Conservation (phyloP, 2,797 vertebrate species). For the Amblyopsis hoosieri region DNA sequence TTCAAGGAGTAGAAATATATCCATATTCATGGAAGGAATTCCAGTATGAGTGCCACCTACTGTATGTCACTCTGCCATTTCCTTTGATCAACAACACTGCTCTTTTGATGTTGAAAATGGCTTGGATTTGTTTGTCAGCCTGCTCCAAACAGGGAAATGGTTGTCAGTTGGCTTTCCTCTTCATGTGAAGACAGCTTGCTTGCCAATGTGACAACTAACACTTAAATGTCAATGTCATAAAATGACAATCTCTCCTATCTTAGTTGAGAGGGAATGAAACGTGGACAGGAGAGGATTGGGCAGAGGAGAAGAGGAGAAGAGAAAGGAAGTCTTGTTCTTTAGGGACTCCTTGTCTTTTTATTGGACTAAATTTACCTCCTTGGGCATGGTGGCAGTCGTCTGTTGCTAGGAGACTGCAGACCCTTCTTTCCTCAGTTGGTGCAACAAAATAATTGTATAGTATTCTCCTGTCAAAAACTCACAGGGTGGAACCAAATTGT, state of each 20-base stretch:
- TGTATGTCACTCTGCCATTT: background rate
- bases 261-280: background rate
- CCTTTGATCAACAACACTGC: background rate
- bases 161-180: conserved; percentile 10
- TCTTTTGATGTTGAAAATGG: conserved; percentile 25
- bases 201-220: conserved; percentile 1
- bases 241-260: background rate
- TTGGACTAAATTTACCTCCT: conserved; percentile 72
- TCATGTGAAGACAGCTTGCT: conserved; percentile 3
- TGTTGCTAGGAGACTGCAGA: conserved; percentile 82
- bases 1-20: conserved; percentile 18
- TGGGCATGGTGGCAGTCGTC: conserved; percentile 70
- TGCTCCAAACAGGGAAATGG: conserved; percentile 1
- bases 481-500: conserved; percentile 63
- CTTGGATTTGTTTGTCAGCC: conserved; percentile 25
- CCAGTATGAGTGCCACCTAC: background rate
- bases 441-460: conserved; percentile 80
- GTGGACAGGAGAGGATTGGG: background rate
- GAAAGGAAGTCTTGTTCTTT: conserved; percentile 12
- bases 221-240: background rate
- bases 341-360: conserved; percentile 47
- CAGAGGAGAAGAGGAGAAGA: conserved; percentile 10
- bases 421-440: conserved; percentile 68
- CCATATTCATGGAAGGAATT: conserved; percentile 25
- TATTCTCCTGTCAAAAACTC: conserved; percentile 73